These are phyloP conservation scores for Halcyon senegalensis DNA, from an alignment of 2,113 vertebrate genomes.

Conservation along the genomic window DNA sequence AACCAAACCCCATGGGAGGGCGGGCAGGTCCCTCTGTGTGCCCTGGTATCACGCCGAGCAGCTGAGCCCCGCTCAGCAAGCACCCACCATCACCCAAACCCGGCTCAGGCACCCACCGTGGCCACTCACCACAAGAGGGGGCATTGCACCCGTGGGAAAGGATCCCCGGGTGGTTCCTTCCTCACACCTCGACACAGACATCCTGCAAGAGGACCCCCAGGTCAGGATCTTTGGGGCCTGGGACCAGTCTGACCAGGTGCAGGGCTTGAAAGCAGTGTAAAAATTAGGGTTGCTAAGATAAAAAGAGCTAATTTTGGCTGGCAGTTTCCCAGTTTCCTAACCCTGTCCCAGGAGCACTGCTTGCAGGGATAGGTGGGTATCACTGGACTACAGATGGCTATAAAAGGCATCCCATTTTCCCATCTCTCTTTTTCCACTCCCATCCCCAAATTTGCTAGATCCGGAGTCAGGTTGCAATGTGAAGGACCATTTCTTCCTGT, in stretches of 20 bases:
- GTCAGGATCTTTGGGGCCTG: rapidly evolving
- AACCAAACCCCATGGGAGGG: neutral
- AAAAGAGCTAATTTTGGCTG: rapidly evolving
- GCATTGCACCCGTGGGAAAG: neutral
- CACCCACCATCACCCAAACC: neutral
- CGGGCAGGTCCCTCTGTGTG: rapidly evolving
- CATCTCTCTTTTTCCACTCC: neutral
- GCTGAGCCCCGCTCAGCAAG: rapidly evolving
- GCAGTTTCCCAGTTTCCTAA: neutral
- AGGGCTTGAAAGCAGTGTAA: rapidly evolving
- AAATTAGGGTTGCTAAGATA: rapidly evolving
- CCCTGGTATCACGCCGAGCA: rapidly evolving
- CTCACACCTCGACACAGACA: rapidly evolving
- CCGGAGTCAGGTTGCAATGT: rapidly evolving
- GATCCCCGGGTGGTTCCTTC: neutral
- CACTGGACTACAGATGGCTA: neutral
- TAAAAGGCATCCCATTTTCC: neutral
- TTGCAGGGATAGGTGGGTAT: neutral
- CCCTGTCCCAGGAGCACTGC: neutral
- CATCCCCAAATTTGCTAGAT: too few relatives aligned
- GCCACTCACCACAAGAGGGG: conserved; percentile 21
- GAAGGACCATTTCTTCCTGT: rapidly evolving
- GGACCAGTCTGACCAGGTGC: rapidly evolving
- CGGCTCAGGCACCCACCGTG: neutral
- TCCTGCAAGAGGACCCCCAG: rapidly evolving